Conservation (phyloP, 2,888 invertebrate species). For the Eupithecia subumbrata region DNA sequence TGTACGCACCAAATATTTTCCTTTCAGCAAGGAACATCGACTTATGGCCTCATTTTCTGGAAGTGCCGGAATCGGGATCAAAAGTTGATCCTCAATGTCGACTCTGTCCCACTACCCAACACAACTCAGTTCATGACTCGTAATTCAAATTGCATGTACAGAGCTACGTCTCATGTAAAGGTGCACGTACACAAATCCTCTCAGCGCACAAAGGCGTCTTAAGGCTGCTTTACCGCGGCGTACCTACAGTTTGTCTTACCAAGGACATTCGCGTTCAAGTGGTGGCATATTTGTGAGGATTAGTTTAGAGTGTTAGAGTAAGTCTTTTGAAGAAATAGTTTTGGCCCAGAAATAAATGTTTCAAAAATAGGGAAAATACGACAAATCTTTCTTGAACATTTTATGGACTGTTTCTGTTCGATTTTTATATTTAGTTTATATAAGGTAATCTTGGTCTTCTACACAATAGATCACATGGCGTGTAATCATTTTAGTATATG, state of each 20-base stretch:
- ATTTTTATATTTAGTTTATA: too few relatives aligned
- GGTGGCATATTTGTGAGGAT: not conserved
- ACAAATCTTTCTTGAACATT: not conserved
- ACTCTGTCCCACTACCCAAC: not conserved
- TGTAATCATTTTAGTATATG: too few relatives aligned
- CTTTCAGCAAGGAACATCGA: too few relatives aligned
- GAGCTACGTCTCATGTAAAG: not conserved
- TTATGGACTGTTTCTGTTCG: too few relatives aligned
- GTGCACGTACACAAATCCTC: constrained; percentile 37
- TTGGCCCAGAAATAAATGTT: not conserved
- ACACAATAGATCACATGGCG: too few relatives aligned
- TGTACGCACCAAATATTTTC: too few relatives aligned
- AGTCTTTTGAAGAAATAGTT: not conserved
- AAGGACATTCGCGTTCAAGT: constrained; percentile 15
- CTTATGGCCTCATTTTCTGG: too few relatives aligned
- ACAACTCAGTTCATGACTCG: not conserved
- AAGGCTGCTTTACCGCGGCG: constrained; percentile 28
- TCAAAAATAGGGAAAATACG: not conserved
- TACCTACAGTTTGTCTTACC: constrained; percentile 29
- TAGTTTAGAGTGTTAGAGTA: not conserved
- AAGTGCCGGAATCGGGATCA: too few relatives aligned
- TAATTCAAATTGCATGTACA: not conserved
- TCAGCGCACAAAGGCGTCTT: constrained; percentile 40
- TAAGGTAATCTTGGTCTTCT: too few relatives aligned
- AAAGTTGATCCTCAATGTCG: too few relatives aligned